phyloP scores from a whole-genome alignment of 23 tunicate species.

The Ciona savignyi region DNA sequence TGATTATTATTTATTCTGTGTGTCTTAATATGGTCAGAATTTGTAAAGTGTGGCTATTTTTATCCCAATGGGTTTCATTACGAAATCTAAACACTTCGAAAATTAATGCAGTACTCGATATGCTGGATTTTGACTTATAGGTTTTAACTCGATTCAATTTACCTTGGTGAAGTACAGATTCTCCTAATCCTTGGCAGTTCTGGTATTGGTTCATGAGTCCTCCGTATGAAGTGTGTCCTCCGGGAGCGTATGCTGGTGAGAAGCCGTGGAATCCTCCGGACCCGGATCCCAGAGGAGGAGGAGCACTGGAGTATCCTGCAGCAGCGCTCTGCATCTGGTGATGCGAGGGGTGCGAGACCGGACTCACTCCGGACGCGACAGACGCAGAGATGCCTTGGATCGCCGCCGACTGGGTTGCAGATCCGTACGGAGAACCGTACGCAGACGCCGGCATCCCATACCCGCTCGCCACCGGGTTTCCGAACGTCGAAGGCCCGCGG shows the following conservation, averaged over 20 bases:
- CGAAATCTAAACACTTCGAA: no score
- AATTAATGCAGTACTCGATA: no score
- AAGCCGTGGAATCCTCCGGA: conserved; percentile 73
- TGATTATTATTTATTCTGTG: no score
- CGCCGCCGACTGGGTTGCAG: conserved; percentile 36
- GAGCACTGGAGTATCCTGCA: conserved; percentile 37
- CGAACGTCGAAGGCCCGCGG: conserved; percentile 71
- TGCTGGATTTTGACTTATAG: no score
- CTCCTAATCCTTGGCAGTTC: conserved; percentile 54
- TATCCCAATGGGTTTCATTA: no score
- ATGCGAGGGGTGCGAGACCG: conserved; percentile 54
- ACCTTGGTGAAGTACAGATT: conserved; percentile 82
- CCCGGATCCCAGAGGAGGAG: conserved; percentile 58
- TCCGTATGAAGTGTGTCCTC: conserved; percentile 65
- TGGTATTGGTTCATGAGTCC: conserved; percentile 82
- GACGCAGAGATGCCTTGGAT: conserved; percentile 59
- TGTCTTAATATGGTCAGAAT: no score
- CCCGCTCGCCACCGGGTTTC: conserved; percentile 67
- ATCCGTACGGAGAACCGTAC: conserved; percentile 56
- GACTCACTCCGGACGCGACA: conserved; percentile 66
- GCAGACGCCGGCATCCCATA: conserved; percentile 66
- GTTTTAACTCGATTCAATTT: no score
- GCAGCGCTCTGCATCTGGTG: conserved; percentile 38
- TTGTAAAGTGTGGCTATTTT: no score
- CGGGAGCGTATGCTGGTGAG: conserved; percentile 52